Evolutionary conservation across 2,113 vertebrate genomes (phyloP).

Genomic region (Myrmecophaga tridactyla): DNA sequence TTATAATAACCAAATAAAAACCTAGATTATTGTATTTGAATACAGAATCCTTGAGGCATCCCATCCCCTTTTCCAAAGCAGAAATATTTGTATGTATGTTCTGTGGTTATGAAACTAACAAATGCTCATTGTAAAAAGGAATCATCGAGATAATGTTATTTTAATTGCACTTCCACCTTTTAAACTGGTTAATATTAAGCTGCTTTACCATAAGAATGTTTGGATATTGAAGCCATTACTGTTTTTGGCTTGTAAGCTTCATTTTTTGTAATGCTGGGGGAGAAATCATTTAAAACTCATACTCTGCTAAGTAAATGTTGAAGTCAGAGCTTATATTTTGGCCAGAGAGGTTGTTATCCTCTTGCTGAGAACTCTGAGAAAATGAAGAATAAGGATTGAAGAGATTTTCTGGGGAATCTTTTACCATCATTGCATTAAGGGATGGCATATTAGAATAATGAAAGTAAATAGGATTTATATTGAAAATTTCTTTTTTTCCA

Average conservation of each 20-base stretch:
- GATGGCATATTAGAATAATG: not conserved
- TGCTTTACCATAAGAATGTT: not conserved
- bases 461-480: not conserved
- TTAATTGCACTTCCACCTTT: not conserved
- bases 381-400: not conserved
- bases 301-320: not conserved
- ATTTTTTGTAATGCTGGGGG: not conserved
- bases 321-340: not conserved
- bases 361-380: not conserved
- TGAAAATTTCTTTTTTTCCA: not conserved
- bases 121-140: not conserved
- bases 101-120: not conserved
- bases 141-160: not conserved
- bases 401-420: not conserved
- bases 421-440: not conserved
- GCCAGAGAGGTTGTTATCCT: not conserved
- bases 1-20: conserved; percentile 21
- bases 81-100: not conserved
- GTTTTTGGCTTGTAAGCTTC: not conserved
- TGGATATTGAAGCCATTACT: not conserved
- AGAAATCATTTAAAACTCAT: not conserved
- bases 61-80: not conserved
- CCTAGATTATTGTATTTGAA: not conserved
- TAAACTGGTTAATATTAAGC: not conserved
- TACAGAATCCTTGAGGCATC: not conserved